Conservation (phyloP, 2,888 invertebrate genomes). For the Notodromas monacha region DNA sequence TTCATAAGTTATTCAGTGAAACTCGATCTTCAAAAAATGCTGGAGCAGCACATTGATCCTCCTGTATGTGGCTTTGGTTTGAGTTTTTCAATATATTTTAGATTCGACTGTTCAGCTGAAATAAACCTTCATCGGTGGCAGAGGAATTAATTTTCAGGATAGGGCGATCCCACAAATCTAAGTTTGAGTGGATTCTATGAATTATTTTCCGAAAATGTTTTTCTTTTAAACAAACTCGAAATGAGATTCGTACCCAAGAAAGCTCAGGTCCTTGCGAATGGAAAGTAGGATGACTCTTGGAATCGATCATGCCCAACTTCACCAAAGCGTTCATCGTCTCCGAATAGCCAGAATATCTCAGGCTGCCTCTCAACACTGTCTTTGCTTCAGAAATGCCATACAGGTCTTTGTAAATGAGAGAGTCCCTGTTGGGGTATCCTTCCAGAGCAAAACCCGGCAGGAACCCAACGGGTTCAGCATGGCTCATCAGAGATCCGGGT, state of each 20-base stretch:
- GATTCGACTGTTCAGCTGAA: too few relatives aligned
- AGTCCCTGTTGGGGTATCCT: slow-evolving; percentile 87
- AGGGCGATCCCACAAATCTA: too few relatives aligned
- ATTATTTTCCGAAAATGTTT: too few relatives aligned
- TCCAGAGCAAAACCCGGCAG: slow-evolving; percentile 84
- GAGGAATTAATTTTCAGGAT: too few relatives aligned
- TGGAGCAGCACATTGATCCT: too few relatives aligned
- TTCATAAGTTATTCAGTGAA: too few relatives aligned
- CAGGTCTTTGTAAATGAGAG: slow-evolving; percentile 46
- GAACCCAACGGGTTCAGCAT: slow-evolving; percentile 44
- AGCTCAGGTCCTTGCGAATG: slow-evolving; percentile 67
- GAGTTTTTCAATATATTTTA: too few relatives aligned
- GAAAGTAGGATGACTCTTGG: slow-evolving; percentile 51
- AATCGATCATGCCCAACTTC: slow-evolving; percentile 51
- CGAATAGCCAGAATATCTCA: slow-evolving; percentile 66
- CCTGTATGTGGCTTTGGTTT: too few relatives aligned
- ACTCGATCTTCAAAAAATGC: too few relatives aligned
- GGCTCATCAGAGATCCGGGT: slow-evolving; percentile 53
- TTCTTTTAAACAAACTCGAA: too few relatives aligned
- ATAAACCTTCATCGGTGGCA: too few relatives aligned
- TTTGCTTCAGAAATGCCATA: slow-evolving; percentile 61
- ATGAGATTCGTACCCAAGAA: slow-evolving; percentile 40
- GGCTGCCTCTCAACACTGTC: slow-evolving; percentile 68
- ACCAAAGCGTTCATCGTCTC: slow-evolving; percentile 60
- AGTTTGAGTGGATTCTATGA: too few relatives aligned